Evolutionary conservation across 2,113 vertebrate genomes (phyloP).

Genomic region (Bothrops jararaca): DNA sequence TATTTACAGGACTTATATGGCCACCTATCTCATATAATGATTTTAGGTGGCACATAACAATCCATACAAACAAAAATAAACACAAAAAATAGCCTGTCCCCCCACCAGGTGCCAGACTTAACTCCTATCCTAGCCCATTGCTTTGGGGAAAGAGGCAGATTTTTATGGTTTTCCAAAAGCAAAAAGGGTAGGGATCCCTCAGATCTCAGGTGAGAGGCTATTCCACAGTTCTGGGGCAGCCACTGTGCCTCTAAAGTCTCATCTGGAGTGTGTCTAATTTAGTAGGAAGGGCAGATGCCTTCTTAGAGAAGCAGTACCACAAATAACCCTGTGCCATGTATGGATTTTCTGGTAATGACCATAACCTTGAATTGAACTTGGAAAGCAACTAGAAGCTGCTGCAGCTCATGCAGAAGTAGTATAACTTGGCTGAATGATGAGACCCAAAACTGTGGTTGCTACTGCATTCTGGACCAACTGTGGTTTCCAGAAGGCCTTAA

Average conservation of each 20-base stretch:
- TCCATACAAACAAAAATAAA: not conserved
- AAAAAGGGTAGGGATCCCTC: not conserved
- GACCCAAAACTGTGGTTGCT: not conserved
- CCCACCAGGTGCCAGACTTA: not conserved
- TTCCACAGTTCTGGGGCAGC: not conserved
- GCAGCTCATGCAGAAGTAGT: not conserved
- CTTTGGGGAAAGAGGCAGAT: not conserved
- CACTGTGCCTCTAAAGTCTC: not conserved
- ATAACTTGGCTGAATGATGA: not conserved
- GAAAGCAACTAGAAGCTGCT: not conserved
- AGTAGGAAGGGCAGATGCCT: not conserved
- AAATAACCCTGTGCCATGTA: not conserved
- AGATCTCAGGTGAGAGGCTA: not conserved
- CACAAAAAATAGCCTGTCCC: not conserved
- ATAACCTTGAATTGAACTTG: not conserved
- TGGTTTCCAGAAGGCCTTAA: not conserved
- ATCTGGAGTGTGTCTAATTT: not conserved
- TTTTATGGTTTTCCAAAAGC: not conserved
- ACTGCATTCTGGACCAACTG: not conserved
- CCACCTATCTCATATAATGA: not conserved
- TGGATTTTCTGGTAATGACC: not conserved
- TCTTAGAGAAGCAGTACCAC: not conserved
- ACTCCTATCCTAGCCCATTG: not conserved
- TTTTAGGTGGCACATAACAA: not conserved
- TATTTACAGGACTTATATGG: not conserved